Base-by-base conservation (phyloP, 2,888 invertebrate genomes). In the Bellardia bayeri region DNA sequence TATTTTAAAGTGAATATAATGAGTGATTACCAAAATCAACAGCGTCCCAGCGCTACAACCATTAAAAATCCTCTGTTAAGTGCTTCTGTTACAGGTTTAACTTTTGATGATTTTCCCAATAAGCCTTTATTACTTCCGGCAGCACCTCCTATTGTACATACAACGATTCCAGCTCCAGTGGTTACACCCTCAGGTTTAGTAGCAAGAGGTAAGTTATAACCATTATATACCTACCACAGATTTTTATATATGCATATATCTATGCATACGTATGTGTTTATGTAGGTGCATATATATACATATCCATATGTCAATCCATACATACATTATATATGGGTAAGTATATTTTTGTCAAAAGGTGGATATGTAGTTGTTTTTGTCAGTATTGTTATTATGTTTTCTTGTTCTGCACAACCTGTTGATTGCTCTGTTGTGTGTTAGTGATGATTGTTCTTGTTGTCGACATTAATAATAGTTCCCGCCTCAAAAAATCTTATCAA, bases 91-190 rank as follows among this genome's bases (percentile, higher is more conserved):
- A 96, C 95, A 89, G 96, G 96, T 78, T 95, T 96, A 89, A 96
- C 96, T 14, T 95, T 96, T 80, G 97, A 97, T 90, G 96, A 96
- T 93, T 96, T 96, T 94, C 95, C 96, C 89, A 95, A 96, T 92
- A 96, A 96, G 93, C 95, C 96, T 83, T 94, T 97, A 86, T 94
- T 97, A 91, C 94, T 97, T 91, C 97, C 97, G 90, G 96, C 96
- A 54, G 94, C 94, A 69, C 94, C 94, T 82, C 92, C 92, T 7
- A 90, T 93, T 87, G 90, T 91, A 49, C 90, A 91, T 89, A 89
- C 91, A 51, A 72, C 87, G 2, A 82, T 87, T 37, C 83, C 82
- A 64, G 30, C 75, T 66, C 79, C 91, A 75, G 81, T 76, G 3
- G 45, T 89, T n/a, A 88, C 90, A 14, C 88, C 89, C 9, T 88